phyloP scores from a whole-genome alignment of 2,113 vertebrate genomes.

The Glaucidium brasilianum region DNA sequence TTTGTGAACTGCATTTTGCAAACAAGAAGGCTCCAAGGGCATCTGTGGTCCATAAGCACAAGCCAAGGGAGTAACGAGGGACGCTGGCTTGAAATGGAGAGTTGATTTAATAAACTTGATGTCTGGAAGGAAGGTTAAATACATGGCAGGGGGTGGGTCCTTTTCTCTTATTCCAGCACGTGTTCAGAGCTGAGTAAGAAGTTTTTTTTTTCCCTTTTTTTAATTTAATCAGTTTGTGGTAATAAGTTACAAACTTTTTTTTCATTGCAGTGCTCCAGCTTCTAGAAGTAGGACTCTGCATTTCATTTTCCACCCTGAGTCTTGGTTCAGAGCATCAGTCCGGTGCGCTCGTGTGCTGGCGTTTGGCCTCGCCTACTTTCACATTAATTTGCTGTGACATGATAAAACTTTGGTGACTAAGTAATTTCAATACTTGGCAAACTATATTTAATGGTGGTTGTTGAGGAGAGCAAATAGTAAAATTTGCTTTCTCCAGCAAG shows the following conservation, averaged over 20 bases:
- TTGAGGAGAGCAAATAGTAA: not conserved
- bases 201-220: too few relatives aligned
- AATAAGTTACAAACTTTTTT: not conserved
- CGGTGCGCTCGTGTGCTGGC: not conserved
- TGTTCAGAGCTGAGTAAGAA: not conserved
- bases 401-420: not conserved
- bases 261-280: not conserved
- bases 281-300: not conserved
- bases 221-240: not conserved
- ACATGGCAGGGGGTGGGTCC: fast-evolving
- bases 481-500: not conserved
- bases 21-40: not conserved
- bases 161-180: not conserved
- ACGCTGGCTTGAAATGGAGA: not conserved
- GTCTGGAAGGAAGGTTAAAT: not conserved
- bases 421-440: not conserved
- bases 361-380: not conserved
- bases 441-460: not conserved
- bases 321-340: not conserved
- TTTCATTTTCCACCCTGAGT: not conserved
- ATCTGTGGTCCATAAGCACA: not conserved
- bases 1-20: not conserved
- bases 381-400: not conserved
- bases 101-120: not conserved
- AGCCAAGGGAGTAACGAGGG: not conserved